Percentiles rank a stretch among this genome's conserved stretches.
Conservation (phyloP, 2,113 vertebrate species). For the Chionis minor region DNA sequence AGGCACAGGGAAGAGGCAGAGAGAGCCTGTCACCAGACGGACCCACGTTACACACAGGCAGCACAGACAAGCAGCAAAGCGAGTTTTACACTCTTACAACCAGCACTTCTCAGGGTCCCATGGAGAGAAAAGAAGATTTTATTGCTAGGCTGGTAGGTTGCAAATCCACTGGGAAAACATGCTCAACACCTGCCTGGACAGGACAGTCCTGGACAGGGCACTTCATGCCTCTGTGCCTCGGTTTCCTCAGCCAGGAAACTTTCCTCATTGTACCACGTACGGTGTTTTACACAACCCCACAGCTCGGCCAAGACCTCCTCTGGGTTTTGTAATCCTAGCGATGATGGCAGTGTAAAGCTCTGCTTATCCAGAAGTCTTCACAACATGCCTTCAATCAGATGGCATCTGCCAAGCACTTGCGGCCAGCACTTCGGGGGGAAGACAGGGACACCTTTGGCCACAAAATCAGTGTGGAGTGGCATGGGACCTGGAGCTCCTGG, state of each 20-base stretch:
- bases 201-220: not conserved
- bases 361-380: not conserved
- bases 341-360: not conserved
- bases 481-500: not conserved
- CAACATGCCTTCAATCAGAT: fast-evolving
- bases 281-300: not conserved
- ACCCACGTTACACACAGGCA: not conserved
- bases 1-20: not conserved
- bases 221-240: not conserved
- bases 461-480: not conserved
- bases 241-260: not conserved
- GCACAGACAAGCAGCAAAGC: not conserved
- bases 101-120: not conserved
- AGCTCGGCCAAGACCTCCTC: not conserved
- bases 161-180: not conserved
- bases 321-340: not conserved
- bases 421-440: not conserved
- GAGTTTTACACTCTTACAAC: not conserved
- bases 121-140: not conserved
- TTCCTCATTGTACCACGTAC: fast-evolving
- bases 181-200: not conserved
- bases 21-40: not conserved
- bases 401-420: not conserved
- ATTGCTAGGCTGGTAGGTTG: not conserved
- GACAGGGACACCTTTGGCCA: not conserved